Evolutionary conservation across 2,113 vertebrate genomes (phyloP), one percentile per base, ranked within the genome.

Genomic region (Eulacestoma nigropectus): DNA sequence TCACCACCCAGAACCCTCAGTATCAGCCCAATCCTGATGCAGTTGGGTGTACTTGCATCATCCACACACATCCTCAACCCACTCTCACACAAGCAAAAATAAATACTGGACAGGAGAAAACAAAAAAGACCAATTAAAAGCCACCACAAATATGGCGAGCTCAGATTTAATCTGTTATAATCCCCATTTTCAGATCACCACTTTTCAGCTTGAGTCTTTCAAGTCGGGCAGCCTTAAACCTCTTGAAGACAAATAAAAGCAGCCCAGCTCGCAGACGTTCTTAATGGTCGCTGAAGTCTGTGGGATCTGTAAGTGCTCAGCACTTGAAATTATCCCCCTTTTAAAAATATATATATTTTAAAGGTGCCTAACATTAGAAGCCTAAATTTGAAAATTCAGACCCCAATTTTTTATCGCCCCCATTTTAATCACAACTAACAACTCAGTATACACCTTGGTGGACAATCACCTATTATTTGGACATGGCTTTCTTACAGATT

Each of bases 371-470:
- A 85, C 23, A 47, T 83, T 42, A 85, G 56, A 96, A 89, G 60
- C 78, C 79, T 62, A 88, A 86, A 90, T 87, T 57, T 87, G 64
- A 94, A 92, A 95, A 95, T 82, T 84, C 75, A 92, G 86, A 83
- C 74, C 55, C 62, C 46, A 17, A 82, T 60, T 96, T 97, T 96
- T 94, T 87, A 89, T 56, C 13, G 2, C 64, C 63, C 33, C 65
- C 60, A 74, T 87, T 92, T 89, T 83, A 91, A 85, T 62, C 55
- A 83, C 68, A 90, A 56, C 19, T 81, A 85, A 78, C 33, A 73
- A 80, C 68, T 86, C 87, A 89, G 84, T 62, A 83, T 55, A 81
- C 68, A 72, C 41, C 37, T 56, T 60, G 57, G 41, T 65, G 62
- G 86, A 75, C 37, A 65, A 73, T 53, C 49, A 72, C 37, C 59